These are phyloP conservation scores for Germaria angustata DNA, from an alignment of 2,888 invertebrate species.

Conservation along the genomic window DNA sequence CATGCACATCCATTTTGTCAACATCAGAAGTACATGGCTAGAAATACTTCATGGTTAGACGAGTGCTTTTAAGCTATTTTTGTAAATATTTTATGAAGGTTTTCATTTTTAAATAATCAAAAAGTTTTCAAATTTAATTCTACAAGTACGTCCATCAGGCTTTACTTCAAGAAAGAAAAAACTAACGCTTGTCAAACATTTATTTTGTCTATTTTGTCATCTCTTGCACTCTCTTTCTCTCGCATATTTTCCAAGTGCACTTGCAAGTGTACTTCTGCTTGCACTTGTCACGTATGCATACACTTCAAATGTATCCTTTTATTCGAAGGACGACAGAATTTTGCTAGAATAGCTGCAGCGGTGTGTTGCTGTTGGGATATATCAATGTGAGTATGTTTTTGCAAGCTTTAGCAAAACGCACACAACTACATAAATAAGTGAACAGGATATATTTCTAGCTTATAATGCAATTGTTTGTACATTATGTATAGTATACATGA, in stretches of 20 bases:
- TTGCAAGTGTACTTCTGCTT: conserved; percentile 52
- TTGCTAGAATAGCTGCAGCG: conserved; percentile 15
- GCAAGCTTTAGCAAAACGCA: conserved; percentile 24
- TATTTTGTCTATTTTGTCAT: neutral
- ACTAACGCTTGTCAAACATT: neutral
- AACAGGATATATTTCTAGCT: conserved; percentile 36
- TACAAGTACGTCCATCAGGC: neutral
- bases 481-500: neutral
- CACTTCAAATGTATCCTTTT: conserved; percentile 61
- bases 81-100: neutral
- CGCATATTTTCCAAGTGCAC: conserved; percentile 4
- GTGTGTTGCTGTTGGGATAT: conserved; percentile 15
- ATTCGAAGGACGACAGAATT: conserved; percentile 40
- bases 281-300: conserved; percentile 62
- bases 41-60: neutral
- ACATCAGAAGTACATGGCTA: no score
- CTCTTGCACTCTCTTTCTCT: neutral
- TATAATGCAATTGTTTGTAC: conserved; percentile 41
- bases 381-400: conserved; percentile 20
- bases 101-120: neutral
- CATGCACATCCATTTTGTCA: no score
- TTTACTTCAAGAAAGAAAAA: neutral
- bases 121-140: neutral
- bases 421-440: neutral
- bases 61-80: neutral